Conservation (phyloP, 1,140 invertebrate genomes). For the Hyphantria cunea region DNA sequence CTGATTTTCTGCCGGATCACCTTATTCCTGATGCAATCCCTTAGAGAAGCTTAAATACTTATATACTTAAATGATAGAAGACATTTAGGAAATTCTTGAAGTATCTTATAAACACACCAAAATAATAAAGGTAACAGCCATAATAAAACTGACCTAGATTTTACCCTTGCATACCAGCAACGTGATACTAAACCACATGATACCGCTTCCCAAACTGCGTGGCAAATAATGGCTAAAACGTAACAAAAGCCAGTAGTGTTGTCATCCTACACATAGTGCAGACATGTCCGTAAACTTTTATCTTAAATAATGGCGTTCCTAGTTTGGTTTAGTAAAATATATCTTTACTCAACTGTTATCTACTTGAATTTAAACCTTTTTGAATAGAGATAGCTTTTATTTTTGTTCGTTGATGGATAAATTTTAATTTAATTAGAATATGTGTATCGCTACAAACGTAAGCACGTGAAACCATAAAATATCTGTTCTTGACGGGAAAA, state of each 20-base stretch:
- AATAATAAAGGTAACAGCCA: too few relatives aligned
- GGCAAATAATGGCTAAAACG: not conserved
- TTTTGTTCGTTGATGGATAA: not conserved
- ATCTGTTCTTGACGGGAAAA: too few relatives aligned
- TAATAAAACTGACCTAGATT: slow-evolving; percentile 3
- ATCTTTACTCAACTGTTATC: not conserved
- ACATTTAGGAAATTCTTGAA: too few relatives aligned
- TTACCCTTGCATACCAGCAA: not conserved
- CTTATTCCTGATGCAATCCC: too few relatives aligned
- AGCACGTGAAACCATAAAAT: too few relatives aligned
- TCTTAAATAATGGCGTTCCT: slow-evolving; percentile 15
- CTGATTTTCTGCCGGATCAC: too few relatives aligned
- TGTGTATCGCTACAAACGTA: not conserved
- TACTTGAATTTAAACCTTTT: slow-evolving; percentile 12
- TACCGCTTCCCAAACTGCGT: not conserved
- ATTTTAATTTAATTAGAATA: not conserved
- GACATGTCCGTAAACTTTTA: slow-evolving; percentile 3
- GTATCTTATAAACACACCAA: too few relatives aligned
- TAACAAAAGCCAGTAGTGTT: not conserved
- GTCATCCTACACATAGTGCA: slow-evolving; percentile 3
- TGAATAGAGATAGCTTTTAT: not conserved
- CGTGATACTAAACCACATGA: not conserved
- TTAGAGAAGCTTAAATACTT: too few relatives aligned
- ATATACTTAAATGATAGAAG: too few relatives aligned
- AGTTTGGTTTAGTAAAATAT: slow-evolving; percentile 18